phyloP scores from a whole-genome alignment of 2,888 invertebrate species.

The Mythimna loreyi region DNA sequence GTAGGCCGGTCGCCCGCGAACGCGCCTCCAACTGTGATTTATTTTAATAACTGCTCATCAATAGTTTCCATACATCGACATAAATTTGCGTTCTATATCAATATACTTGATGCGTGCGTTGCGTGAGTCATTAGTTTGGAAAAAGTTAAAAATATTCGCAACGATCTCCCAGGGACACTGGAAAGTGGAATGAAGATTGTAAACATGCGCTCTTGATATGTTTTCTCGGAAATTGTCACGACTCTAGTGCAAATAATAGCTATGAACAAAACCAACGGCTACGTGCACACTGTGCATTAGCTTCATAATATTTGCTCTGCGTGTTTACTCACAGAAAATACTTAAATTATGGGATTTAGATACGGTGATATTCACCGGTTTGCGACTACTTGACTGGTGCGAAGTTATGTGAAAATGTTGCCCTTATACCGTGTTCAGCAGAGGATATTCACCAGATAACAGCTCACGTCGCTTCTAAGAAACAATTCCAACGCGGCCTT shows the following conservation, averaged over 20 bases:
- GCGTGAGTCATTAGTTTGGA: slow-evolving; percentile 73
- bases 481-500: slow-evolving; percentile 83
- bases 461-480: slow-evolving; percentile 78
- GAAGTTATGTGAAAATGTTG: slow-evolving; percentile 16
- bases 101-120: slow-evolving; percentile 56
- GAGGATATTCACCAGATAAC: slow-evolving; percentile 75
- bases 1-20: slow-evolving; percentile 21
- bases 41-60: slow-evolving; percentile 36
- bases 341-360: slow-evolving; percentile 51
- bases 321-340: slow-evolving; percentile 43
- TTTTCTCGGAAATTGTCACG: slow-evolving; percentile 79
- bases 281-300: slow-evolving; percentile 51
- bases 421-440: slow-evolving; percentile 41
- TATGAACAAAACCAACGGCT: slow-evolving; percentile 59
- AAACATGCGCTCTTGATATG: slow-evolving; percentile 76
- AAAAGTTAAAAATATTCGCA: slow-evolving; percentile 80
- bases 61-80: slow-evolving; percentile 40
- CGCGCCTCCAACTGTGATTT: slow-evolving; percentile 22
- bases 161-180: slow-evolving; percentile 79
- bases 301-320: slow-evolving; percentile 56
- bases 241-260: slow-evolving; percentile 73
- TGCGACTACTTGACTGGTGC: slow-evolving; percentile 30
- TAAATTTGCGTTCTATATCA: slow-evolving; percentile 47
- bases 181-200: slow-evolving; percentile 74
- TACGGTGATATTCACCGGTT: slow-evolving; percentile 23